phyloP scores from a whole-genome alignment of 2,888 invertebrate genomes.

The Nycteola revayana region DNA sequence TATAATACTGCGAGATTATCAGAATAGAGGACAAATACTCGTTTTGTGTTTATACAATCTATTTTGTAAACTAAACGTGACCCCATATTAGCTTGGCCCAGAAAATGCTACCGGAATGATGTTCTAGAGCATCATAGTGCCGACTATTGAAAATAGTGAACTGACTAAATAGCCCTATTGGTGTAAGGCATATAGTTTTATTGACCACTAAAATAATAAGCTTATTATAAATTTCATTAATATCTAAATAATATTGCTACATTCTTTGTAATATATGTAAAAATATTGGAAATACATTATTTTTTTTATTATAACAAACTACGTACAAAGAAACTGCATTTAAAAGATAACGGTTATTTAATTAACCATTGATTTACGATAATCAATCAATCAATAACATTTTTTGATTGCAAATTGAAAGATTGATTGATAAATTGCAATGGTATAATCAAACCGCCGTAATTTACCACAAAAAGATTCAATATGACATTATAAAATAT shows the following conservation, averaged over 20 bases:
- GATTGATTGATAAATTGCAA: too few species aligned
- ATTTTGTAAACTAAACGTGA: constrained; percentile 30
- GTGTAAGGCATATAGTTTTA: constrained; percentile 1
- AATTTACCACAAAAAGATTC: neutral
- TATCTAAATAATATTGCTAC: constrained; percentile 38
- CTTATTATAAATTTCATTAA: constrained; percentile 19
- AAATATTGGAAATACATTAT: constrained; percentile 16
- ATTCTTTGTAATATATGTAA: constrained; percentile 27
- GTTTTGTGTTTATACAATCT: constrained; percentile 30
- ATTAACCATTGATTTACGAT: constrained; percentile 2
- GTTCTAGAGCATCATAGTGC: constrained; percentile 42
- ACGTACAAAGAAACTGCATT: constrained; percentile 13
- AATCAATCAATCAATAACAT: too few species aligned
- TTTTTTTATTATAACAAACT: constrained; percentile 13
- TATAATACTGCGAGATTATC: too few species aligned
- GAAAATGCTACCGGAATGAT: constrained; percentile 60
- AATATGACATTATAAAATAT: neutral
- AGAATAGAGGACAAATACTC: too few species aligned
- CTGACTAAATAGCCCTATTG: constrained; percentile 29
- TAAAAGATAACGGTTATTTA: constrained; percentile 11
- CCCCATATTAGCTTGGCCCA: constrained; percentile 42
- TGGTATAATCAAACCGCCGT: constrained; percentile 4
- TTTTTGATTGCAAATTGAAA: too few species aligned
- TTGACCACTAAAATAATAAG: constrained; percentile 26
- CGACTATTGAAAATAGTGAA: constrained; percentile 30